Base-by-base conservation (phyloP, 2,113 vertebrate species). In the Protomyctophum bolini region DNA sequence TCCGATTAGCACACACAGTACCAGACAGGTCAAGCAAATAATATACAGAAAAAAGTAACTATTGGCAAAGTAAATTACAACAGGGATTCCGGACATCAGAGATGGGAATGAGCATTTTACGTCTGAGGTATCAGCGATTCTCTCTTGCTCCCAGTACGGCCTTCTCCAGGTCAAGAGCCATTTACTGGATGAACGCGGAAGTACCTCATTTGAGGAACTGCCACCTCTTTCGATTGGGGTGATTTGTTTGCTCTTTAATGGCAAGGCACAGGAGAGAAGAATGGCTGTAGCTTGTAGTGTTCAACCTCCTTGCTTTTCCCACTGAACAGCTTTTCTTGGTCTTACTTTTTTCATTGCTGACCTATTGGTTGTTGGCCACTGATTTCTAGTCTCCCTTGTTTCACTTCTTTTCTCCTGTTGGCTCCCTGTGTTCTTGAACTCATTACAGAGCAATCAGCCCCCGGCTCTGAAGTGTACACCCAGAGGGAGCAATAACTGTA, bases 401-500 rank as follows among this genome's bases (percentile, higher is more conserved):
- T 83, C 82, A 78, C 58, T 86, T 74, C 77, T 70, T 78, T 70
- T 87, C 86, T 92, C 80, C 67, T 76, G 80, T 6, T 71, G 84
- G 74, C 78, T 93, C 86, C 71, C 81, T 66, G 83, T 92, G 86
- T 87, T 92, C 76, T 84, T 91, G 95, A 96, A 95, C 93, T 96
- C 93, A 95, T 96, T 97, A 95, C 91, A 94, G 94, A 94, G 89
- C 94, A 96, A 94, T 96, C 86, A 91, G 86, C 93, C 91, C 88
- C 90, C 81, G 83, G 94, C 81, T 78, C 92, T 93, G 88, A 94
- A 93, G 94, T 93, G 90, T 90, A 91, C 92, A 93, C 95, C 94
- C 94, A 93, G 89, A 94, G 93, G 94, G 95, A 96, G 92, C 93
- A 95, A 94, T 94, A 94, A 94, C 93, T 96, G 92, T 96, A 96